Evolutionary conservation across 1,140 invertebrate genomes (phyloP).

Genomic region (Nasonia giraulti): DNA sequence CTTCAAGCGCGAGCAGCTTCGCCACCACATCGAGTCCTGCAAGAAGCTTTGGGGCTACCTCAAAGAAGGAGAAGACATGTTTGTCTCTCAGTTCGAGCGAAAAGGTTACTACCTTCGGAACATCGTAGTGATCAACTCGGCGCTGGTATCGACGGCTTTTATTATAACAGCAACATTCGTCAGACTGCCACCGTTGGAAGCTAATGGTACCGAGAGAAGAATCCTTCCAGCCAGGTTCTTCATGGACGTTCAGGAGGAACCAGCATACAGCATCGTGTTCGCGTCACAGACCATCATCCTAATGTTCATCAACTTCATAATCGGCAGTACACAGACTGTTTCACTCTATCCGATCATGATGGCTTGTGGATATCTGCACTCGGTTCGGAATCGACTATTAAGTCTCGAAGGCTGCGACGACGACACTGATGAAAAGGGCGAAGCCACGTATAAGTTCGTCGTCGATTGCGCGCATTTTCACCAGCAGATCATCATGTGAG

Average conservation of each 20-base stretch:
- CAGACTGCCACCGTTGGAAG: background rate
- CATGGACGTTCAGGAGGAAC: conserved; percentile 32
- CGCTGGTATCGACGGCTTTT: background rate
- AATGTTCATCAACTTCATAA: background rate
- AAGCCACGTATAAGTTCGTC: background rate
- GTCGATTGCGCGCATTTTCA: background rate
- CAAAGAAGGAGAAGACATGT: background rate
- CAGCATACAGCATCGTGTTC: background rate
- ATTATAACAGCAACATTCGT: background rate
- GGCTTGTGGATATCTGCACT: background rate
- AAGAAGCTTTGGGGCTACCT: conserved; percentile 8
- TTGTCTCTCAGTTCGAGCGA: background rate
- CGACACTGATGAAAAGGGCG: background rate
- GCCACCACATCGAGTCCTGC: background rate
- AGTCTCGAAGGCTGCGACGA: background rate
- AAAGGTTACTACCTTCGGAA: conserved; percentile 1
- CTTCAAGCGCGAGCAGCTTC: background rate
- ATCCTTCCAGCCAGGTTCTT: conserved; percentile 1
- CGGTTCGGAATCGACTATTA: background rate
- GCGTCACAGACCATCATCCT: background rate
- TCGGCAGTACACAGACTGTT: background rate
- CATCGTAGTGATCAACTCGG: background rate
- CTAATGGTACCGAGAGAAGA: background rate
- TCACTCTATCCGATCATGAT: background rate
- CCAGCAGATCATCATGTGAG: background rate